A percentile compares a stretch with the other conserved stretches of the same genome.
These are phyloP conservation scores for Ochropleura leucogaster DNA, from an alignment of 2,888 invertebrate species.

Conservation along the genomic window DNA sequence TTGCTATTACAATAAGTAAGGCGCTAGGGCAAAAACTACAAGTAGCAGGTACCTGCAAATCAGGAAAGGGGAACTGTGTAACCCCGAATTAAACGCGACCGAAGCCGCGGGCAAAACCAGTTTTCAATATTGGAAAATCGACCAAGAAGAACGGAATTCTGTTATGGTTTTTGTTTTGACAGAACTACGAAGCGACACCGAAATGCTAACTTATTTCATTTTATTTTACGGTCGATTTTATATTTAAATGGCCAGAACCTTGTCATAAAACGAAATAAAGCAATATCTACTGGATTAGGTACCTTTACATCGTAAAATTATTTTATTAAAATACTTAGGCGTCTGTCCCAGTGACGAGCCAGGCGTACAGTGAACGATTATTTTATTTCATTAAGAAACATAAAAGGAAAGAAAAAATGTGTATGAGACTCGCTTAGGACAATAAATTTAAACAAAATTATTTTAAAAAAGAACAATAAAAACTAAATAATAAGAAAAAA, in stretches of 20 bases:
- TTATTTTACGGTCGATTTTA: conserved; percentile 40
- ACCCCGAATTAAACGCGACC: too few species aligned
- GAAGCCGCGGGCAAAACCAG: too few species aligned
- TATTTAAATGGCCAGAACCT: conserved; percentile 40
- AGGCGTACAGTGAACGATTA: not conserved
- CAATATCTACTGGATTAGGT: conserved; percentile 56
- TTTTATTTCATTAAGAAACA: not conserved
- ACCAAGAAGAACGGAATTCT: not conserved
- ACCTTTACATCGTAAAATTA: conserved; percentile 61
- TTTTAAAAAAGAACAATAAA: too few species aligned
- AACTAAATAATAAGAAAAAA: too few species aligned
- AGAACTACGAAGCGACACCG: not conserved
- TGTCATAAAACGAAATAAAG: conserved; percentile 59
- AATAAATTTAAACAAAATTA: too few species aligned
- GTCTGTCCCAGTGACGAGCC: not conserved
- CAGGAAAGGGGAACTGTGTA: too few species aligned
- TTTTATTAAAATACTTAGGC: conserved; percentile 57
- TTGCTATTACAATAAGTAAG: too few species aligned
- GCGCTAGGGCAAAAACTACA: too few species aligned
- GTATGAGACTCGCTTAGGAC: too few species aligned
- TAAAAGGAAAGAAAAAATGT: too few species aligned
- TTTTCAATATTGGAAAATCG: not conserved
- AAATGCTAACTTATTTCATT: conserved; percentile 44
- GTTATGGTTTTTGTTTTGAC: not conserved
- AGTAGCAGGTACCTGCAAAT: too few species aligned